A percentile compares a stretch with the other conserved stretches of the same genome.
Conservation (phyloP, 35 echinoderm and acorn worm species). For the Ptychodera flava region DNA sequence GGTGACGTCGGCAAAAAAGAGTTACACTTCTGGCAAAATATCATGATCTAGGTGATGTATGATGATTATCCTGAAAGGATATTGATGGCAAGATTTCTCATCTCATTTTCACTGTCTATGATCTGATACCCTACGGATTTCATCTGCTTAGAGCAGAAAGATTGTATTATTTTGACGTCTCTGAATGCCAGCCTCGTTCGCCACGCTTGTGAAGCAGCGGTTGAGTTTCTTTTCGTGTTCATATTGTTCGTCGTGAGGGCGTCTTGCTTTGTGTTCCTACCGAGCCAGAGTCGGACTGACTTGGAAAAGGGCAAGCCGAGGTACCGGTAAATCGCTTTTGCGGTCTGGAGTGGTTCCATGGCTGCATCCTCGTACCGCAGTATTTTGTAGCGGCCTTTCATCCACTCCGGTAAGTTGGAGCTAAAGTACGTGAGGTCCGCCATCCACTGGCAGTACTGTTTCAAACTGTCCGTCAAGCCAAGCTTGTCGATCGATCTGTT, state of each 20-base stretch:
- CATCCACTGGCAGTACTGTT: conserved; percentile 34
- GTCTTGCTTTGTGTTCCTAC: background rate
- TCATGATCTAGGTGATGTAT: too few relatives aligned
- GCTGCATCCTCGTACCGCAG: conserved; percentile 80
- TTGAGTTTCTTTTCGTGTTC: background rate
- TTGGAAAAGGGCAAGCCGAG: conserved; percentile 34
- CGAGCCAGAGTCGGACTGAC: conserved; percentile 52
- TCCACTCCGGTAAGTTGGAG: conserved; percentile 36
- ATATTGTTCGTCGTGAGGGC: background rate
- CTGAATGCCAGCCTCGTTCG: background rate
- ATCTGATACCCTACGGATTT: background rate
- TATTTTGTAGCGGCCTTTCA: conserved; percentile 40
- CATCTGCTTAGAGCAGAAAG: background rate
- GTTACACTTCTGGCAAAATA: too few relatives aligned
- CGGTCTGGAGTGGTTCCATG: conserved; percentile 35
- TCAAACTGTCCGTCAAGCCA: conserved; percentile 14
- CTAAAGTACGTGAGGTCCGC: conserved; percentile 37
- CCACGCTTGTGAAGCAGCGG: background rate
- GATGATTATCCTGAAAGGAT: too few relatives aligned
- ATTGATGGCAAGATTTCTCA: background rate
- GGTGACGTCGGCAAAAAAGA: too few relatives aligned
- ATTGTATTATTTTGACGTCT: background rate
- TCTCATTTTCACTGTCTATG: background rate
- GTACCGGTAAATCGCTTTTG: conserved; percentile 55
- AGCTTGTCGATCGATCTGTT: conserved; percentile 34